A percentile compares a stretch with the other conserved stretches of the same genome.
phyloP scores from a whole-genome alignment of 2,888 invertebrate genomes.

The Anthrax anthrax region DNA sequence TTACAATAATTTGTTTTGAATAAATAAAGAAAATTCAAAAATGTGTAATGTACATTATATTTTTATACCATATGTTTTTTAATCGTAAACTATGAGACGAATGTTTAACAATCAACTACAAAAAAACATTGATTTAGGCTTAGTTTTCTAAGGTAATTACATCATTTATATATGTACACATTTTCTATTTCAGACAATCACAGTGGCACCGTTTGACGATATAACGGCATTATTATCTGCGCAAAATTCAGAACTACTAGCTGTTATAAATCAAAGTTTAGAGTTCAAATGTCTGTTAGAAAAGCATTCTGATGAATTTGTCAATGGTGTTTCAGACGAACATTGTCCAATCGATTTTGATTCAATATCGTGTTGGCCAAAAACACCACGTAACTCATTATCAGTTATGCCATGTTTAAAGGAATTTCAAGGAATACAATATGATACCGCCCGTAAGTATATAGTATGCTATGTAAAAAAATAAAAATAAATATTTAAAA shows the following conservation, averaged over 20 bases:
- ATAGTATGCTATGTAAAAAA: no score
- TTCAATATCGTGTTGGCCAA: conserved; percentile 70
- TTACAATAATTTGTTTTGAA: no score
- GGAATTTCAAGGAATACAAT: conserved; percentile 60
- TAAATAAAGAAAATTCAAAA: no score
- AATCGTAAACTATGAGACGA: no score
- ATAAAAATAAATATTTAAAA: no score
- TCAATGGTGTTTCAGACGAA: conserved; percentile 25
- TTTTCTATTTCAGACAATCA: conserved; percentile 1
- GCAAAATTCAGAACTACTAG: conserved; percentile 2
- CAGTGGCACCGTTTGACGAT: conserved; percentile 5
- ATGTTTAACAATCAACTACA: no score
- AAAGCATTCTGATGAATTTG: conserved; percentile 24
- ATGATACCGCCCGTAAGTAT: conserved; percentile 71
- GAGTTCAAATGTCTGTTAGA: conserved; percentile 29
- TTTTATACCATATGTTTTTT: no score
- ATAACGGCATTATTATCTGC: not conserved
- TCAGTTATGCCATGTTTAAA: conserved; percentile 65
- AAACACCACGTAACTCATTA: conserved; percentile 51
- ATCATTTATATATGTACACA: no score
- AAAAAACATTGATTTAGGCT: no score
- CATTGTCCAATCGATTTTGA: conserved; percentile 59
- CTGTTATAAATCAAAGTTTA: conserved; percentile 21
- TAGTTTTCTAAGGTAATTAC: no score
- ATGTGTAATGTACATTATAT: no score